phyloP scores from a whole-genome alignment of 2,797 vertebrate species.

The Tragopan temminckii region DNA sequence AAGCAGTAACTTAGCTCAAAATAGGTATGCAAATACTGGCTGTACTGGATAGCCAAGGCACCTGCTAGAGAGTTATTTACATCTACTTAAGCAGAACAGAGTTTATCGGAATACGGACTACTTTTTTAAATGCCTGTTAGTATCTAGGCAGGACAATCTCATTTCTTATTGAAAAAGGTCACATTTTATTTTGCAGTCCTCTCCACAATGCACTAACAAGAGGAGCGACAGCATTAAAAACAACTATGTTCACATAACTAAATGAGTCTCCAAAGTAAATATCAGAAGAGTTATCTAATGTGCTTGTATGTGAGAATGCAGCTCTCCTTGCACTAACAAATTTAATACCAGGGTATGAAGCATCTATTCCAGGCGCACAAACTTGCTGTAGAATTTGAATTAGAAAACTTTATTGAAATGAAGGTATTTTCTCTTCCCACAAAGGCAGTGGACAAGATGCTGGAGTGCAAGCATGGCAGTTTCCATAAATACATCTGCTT shows the following conservation, averaged over 20 bases:
- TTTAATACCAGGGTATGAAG: not conserved
- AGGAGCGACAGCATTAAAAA: not conserved
- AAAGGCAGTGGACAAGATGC: not conserved
- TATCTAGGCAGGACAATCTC: not conserved
- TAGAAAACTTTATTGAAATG: not conserved
- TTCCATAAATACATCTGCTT: not conserved
- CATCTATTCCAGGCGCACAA: not conserved
- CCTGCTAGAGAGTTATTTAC: constrained; percentile 45
- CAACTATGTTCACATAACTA: not conserved
- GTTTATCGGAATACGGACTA: not conserved
- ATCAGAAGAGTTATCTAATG: not conserved
- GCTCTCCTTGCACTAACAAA: not conserved
- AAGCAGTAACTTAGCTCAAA: constrained; percentile 41
- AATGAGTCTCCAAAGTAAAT: not conserved
- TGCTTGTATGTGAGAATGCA: not conserved
- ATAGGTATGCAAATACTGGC: constrained; percentile 63
- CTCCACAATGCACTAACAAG: fast-evolving
- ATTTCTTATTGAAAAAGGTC: constrained; percentile 1
- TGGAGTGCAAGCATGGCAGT: not conserved
- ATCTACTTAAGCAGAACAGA: constrained; percentile 25
- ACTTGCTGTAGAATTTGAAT: not conserved
- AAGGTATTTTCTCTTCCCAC: not conserved
- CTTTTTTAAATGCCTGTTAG: not conserved
- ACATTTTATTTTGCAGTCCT: not conserved
- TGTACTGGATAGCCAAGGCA: constrained; percentile 31